phyloP scores from a whole-genome alignment of 2,113 vertebrate genomes.

The Zapus hudsonius region DNA sequence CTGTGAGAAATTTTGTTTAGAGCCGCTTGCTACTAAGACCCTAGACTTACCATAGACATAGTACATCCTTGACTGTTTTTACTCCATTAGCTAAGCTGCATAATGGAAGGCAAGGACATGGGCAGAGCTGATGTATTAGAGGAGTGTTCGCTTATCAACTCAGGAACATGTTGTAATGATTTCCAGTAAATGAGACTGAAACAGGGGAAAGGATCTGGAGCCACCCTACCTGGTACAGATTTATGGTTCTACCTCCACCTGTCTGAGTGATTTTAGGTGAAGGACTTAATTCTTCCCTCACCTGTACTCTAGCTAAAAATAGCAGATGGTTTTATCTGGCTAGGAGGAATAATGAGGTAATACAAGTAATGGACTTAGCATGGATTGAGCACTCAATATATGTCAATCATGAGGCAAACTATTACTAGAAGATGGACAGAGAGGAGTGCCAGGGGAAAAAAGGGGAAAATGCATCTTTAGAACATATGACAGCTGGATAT shows the following conservation, averaged over 20 bases:
- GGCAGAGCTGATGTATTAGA: neutral
- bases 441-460: neutral
- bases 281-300: neutral
- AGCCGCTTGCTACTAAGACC: neutral
- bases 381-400: neutral
- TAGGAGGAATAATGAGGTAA: constrained; percentile 17
- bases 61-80: neutral
- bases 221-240: neutral
- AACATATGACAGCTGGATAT: neutral
- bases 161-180: constrained; percentile 25
- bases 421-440: neutral
- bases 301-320: neutral
- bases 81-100: neutral
- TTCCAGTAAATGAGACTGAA: constrained; percentile 45
- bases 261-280: neutral
- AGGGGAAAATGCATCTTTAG: neutral
- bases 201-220: neutral
- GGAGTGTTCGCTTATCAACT: constrained; percentile 13
- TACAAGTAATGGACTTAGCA: neutral
- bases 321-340: neutral
- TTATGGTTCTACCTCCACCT: neutral
- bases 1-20: constrained; percentile 22
- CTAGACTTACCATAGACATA: neutral
- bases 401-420: neutral
- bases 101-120: neutral